These are phyloP conservation scores for Drymodes brunneopygia DNA, from an alignment of 2,113 vertebrate genomes.

Conservation along the genomic window DNA sequence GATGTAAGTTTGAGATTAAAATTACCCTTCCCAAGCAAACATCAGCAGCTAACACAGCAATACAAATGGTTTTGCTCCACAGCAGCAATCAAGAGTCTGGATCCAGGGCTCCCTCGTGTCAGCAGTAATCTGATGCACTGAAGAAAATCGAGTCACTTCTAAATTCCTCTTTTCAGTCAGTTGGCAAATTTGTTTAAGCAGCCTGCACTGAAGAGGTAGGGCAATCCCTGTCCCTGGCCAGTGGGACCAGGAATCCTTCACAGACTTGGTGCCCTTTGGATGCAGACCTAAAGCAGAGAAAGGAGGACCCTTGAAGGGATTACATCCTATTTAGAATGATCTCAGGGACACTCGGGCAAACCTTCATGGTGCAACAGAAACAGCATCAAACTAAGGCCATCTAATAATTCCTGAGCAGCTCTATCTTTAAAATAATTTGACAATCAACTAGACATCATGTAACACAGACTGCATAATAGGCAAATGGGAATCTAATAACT, in stretches of 20 bases:
- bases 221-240: background rate
- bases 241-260: background rate
- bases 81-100: background rate
- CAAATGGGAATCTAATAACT: background rate
- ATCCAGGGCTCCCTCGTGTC: background rate
- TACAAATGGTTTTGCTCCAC: background rate
- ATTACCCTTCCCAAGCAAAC: background rate
- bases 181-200: background rate
- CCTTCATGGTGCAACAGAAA: background rate
- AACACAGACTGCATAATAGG: background rate
- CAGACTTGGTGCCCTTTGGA: background rate
- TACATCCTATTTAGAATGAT: background rate
- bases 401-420: background rate
- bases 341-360: background rate
- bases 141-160: background rate
- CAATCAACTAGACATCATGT: background rate
- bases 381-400: background rate
- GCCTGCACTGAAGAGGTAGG: background rate
- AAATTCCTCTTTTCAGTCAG: background rate
- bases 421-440: background rate
- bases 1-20: background rate
- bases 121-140: background rate
- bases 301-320: background rate
- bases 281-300: background rate
- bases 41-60: background rate